phyloP scores from a whole-genome alignment of 2,113 vertebrate genomes.

The Nestor notabilis region DNA sequence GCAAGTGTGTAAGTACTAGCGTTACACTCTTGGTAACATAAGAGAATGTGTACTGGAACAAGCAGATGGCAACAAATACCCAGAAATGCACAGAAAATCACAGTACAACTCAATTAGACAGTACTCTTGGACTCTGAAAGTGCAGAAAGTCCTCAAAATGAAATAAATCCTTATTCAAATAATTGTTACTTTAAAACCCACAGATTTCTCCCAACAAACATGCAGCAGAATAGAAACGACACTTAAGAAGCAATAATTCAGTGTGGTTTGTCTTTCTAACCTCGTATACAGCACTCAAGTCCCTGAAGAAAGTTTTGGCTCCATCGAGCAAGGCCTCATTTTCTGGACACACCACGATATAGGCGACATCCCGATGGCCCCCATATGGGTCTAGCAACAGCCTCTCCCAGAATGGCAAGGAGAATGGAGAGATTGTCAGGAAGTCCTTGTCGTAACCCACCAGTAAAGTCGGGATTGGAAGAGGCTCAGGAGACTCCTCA shows the following conservation, averaged over 20 bases:
- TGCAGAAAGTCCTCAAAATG: not conserved
- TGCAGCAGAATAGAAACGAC: not conserved
- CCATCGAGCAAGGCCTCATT: slow-evolving; percentile 91
- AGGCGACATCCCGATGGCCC: slow-evolving; percentile 92
- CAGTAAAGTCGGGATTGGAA: slow-evolving; percentile 91
- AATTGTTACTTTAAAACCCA: not conserved
- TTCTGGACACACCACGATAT: slow-evolving; percentile 95
- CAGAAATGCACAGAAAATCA: not conserved
- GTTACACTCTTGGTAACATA: not conserved
- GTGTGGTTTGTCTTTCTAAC: slow-evolving; percentile 64
- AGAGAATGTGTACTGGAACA: not conserved
- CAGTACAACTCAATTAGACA: not conserved
- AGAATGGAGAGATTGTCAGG: slow-evolving; percentile 92
- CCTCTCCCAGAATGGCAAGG: slow-evolving; percentile 97
- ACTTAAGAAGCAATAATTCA: not conserved
- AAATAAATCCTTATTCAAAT: not conserved
- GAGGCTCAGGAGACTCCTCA: slow-evolving; percentile 94
- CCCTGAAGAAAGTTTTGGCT: slow-evolving; percentile 93
- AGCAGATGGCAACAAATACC: not conserved
- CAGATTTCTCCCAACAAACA: not conserved
- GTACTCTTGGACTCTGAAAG: not conserved
- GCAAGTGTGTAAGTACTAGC: not conserved
- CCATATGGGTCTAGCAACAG: slow-evolving; percentile 93
- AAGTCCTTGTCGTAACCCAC: slow-evolving; percentile 98
- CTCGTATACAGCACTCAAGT: slow-evolving; percentile 97